Evolutionary conservation across 2,888 invertebrate genomes (phyloP), one percentile per base, ranked within the genome.

Genomic region (Oscheius sp.): DNA sequence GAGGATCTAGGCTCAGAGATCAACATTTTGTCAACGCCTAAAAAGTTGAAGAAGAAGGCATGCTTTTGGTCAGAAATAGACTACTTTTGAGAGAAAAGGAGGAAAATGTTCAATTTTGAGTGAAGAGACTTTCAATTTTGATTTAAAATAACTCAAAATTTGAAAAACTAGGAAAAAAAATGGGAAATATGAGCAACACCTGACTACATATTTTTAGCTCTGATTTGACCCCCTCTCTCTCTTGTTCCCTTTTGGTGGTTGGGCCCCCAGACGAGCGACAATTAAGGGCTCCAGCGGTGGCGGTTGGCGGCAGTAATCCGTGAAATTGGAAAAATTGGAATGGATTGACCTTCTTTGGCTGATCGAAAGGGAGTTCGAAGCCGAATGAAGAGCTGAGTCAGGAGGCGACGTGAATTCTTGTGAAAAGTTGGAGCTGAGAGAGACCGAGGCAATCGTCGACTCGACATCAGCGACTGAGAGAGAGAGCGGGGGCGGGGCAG

Each of bases 361-460:
- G 39, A 34, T 6, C 45, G 42, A 39, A 50, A 57, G 25, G 37
- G 55, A 23, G 61, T 61, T 27, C 61, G 42, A 12, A 61, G 61
- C 10, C 61, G 39, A 29, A 61, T 45, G n/a, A 61, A 42, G 6
- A 61, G 39, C n/a, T 61, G 61, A 27, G 61, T 45, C 3, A 61
- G 12, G 8, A 61, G 61, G n/a, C 55, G 55, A 17, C 66, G 55
- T 6, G 74, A 70, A 37, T 72, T 76, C 61, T 76, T 71, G 34
- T 63, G 63, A 67, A 76, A 76, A 25, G 73, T 71, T 10, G 76
- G 76, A 58, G 76, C 76, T 46, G 76, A 76, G 12, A 76, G 63
- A 10, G 71, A 71, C 29, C 76, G 70, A 0, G 76, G 76, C 10
- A 76, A 61, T 17, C 74, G 72, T 31, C 74, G 74, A 45, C 61